Percentiles rank a stretch among this genome's conserved stretches.
Conservation (phyloP, 2,888 invertebrate genomes). For the Drosophila pseudotakahashii region DNA sequence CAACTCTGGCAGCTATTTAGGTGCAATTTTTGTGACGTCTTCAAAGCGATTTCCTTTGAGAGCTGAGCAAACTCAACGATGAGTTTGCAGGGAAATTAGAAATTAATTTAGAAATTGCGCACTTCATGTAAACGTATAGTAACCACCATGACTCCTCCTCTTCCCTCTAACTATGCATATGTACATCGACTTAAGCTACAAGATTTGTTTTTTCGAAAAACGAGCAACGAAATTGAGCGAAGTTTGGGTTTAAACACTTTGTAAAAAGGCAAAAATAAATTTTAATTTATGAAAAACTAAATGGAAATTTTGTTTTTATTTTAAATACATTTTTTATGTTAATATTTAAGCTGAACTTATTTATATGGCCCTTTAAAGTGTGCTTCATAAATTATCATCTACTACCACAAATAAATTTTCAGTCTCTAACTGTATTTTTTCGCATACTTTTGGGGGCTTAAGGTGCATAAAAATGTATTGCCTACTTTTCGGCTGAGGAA, state of each 20-base stretch:
- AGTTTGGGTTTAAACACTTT: conserved; percentile 38
- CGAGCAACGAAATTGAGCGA: conserved; percentile 30
- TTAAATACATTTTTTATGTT: too few relatives aligned
- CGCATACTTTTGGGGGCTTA: neutral
- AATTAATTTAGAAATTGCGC: conserved; percentile 24
- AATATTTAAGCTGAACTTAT: too few relatives aligned
- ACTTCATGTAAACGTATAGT: conserved; percentile 22
- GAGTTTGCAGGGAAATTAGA: conserved; percentile 1
- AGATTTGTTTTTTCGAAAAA: conserved; percentile 15
- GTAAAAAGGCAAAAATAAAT: conserved; percentile 65
- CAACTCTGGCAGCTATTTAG: conserved; percentile 41
- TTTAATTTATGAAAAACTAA: conserved; percentile 54
- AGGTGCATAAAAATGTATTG: neutral
- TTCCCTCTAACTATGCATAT: conserved; percentile 24
- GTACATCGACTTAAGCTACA: conserved; percentile 21
- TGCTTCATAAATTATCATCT: neutral
- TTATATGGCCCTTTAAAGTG: conserved; percentile 3
- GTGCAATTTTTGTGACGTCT: conserved; percentile 38
- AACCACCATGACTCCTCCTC: conserved; percentile 14
- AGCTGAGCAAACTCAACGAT: neutral
- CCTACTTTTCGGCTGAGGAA: conserved; percentile 8
- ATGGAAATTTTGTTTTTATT: neutral
- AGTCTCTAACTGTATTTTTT: accelerated
- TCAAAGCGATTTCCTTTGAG: neutral
- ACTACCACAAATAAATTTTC: neutral